These are phyloP conservation scores for Brachynemurus nebulosus DNA, from an alignment of 2,888 invertebrate genomes.

Conservation along the genomic window DNA sequence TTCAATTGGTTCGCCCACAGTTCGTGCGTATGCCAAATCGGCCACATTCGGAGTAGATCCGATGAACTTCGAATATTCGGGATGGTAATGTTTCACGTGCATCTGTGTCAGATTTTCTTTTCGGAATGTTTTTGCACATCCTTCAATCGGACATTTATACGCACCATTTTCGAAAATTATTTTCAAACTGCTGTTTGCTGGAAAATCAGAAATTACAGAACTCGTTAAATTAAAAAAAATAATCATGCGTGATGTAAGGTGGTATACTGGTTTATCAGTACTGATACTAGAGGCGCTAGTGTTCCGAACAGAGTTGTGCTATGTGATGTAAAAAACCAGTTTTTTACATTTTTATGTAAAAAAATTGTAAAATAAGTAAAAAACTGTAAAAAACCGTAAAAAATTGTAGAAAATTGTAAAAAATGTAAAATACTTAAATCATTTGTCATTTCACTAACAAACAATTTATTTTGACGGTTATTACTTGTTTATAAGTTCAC, in stretches of 20 bases:
- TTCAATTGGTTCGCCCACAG: constrained; percentile 45
- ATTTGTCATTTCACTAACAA: too few relatives aligned
- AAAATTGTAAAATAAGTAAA: not conserved
- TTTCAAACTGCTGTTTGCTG: constrained; percentile 25
- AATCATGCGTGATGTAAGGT: not conserved
- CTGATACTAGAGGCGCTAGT: not conserved
- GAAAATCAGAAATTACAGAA: constrained; percentile 7
- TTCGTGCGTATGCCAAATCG: constrained; percentile 71
- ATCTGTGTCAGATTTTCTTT: constrained; percentile 83
- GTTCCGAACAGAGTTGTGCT: too few relatives aligned
- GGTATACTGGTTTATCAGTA: not conserved
- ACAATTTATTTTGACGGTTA: too few relatives aligned
- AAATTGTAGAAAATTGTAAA: too few relatives aligned
- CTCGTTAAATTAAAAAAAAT: not conserved
- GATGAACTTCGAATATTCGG: constrained; percentile 58
- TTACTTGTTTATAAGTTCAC: too few relatives aligned
- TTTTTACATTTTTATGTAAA: not conserved
- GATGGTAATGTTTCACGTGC: constrained; percentile 91
- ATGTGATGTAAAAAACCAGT: too few relatives aligned
- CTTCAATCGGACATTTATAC: constrained; percentile 61
- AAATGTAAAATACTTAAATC: too few relatives aligned
- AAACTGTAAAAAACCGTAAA: too few relatives aligned
- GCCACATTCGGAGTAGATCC: constrained; percentile 75
- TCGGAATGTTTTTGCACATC: constrained; percentile 78
- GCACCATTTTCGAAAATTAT: constrained; percentile 46